These are phyloP conservation scores for Bombus superbus DNA, from an alignment of 1,140 invertebrate species.

Conservation along the genomic window DNA sequence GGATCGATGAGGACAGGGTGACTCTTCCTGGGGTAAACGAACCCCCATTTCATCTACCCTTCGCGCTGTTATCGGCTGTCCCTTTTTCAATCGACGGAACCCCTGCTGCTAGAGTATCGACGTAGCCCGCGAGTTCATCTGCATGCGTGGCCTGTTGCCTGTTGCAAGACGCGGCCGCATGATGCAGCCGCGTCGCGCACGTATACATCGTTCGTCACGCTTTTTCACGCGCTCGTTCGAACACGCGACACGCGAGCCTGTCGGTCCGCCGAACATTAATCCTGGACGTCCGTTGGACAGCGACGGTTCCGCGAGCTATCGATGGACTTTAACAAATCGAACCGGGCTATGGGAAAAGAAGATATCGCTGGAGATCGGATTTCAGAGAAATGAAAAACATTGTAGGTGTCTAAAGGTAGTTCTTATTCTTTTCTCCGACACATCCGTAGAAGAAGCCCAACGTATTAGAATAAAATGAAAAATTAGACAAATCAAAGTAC, in stretches of 20 bases:
- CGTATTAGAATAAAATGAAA: neutral
- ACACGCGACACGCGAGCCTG: slow-evolving; percentile 20
- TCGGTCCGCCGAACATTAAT: slow-evolving; percentile 24
- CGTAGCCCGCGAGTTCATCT: slow-evolving; percentile 50
- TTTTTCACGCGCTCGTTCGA: slow-evolving; percentile 20
- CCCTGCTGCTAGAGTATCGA: slow-evolving; percentile 55
- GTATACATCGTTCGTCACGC: slow-evolving; percentile 11
- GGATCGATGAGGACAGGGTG: slow-evolving; percentile 76
- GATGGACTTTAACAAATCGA: neutral
- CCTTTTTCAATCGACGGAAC: slow-evolving; percentile 73
- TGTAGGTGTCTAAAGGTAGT: neutral
- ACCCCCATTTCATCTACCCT: slow-evolving; percentile 69
- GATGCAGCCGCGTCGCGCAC: neutral
- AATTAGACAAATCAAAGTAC: neutral
- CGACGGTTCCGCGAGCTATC: neutral
- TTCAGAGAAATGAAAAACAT: neutral
- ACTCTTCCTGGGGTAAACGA: slow-evolving; percentile 76
- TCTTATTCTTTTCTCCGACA: too few relatives aligned
- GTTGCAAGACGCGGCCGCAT: slow-evolving; percentile 23
- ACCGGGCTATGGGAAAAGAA: neutral
- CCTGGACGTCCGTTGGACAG: neutral
- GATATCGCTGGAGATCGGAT: neutral
- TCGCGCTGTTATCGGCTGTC: slow-evolving; percentile 74
- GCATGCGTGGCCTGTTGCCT: slow-evolving; percentile 46
- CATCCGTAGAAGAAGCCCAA: neutral